phyloP scores from a whole-genome alignment of 2,797 vertebrate species.

The Poecile montanus region DNA sequence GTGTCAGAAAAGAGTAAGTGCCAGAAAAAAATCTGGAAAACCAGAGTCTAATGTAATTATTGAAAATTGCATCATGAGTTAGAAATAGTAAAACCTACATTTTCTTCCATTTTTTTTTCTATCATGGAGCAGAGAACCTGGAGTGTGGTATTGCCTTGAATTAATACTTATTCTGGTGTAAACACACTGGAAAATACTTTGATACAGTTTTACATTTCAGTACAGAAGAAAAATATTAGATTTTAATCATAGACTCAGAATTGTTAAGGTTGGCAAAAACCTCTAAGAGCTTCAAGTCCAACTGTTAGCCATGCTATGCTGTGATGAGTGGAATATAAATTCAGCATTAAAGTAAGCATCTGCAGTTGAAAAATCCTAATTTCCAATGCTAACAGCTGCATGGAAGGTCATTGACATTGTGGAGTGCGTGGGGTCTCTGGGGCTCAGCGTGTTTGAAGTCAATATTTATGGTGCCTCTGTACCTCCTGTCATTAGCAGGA shows the following conservation, averaged over 20 bases:
- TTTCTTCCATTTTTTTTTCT: background rate
- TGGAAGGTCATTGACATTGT: background rate
- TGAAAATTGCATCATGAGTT: background rate
- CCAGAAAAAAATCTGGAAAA: background rate
- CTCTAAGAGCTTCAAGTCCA: background rate
- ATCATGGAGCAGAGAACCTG: background rate
- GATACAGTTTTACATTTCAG: background rate
- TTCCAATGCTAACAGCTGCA: background rate
- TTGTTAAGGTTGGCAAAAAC: background rate
- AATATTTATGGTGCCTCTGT: constrained; percentile 7
- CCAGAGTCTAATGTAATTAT: background rate
- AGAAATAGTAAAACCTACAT: background rate
- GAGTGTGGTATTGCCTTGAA: background rate
- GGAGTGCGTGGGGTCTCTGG: background rate
- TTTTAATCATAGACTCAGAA: background rate
- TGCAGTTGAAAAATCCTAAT: background rate
- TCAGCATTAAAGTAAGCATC: background rate
- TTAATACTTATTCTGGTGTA: background rate
- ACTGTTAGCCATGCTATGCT: background rate
- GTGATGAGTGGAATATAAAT: background rate
- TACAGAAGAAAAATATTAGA: background rate
- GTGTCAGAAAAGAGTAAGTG: background rate
- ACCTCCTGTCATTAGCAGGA: background rate
- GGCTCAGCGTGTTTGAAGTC: background rate
- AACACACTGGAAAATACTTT: background rate